Conservation (phyloP, 2,888 invertebrate genomes). For the Cheiracanthium punctorium region DNA sequence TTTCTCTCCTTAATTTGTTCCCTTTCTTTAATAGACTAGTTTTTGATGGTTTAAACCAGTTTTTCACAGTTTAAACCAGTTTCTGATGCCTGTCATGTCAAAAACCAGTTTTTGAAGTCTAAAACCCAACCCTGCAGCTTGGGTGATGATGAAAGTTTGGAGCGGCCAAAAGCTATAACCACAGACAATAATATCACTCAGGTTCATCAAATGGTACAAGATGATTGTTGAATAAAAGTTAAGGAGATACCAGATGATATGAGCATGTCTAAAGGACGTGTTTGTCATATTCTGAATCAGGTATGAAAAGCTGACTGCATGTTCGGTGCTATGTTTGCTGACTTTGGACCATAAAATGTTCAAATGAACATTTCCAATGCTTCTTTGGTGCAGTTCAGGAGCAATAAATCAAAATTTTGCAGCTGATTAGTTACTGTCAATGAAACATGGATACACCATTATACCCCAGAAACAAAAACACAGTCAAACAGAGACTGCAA, state of each 20-base stretch:
- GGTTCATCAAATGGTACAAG: not conserved
- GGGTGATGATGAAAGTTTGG: not conserved
- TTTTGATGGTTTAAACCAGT: too few species aligned
- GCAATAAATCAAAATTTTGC: not conserved
- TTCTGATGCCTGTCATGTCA: too few species aligned
- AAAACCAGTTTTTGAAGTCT: constrained; percentile 79
- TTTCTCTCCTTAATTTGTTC: not conserved
- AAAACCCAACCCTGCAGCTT: too few species aligned
- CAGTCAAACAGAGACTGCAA: not conserved
- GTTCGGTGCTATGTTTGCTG: not conserved
- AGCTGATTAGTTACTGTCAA: not conserved
- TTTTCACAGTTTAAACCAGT: too few species aligned
- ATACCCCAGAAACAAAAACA: not conserved
- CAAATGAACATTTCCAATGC: not conserved
- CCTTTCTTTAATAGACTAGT: too few species aligned
- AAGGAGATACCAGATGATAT: not conserved
- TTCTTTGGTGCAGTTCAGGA: not conserved
- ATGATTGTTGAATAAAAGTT: not conserved
- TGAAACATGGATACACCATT: not conserved
- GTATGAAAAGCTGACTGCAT: not conserved
- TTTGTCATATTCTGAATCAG: not conserved
- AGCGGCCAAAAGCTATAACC: not conserved
- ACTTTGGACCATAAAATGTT: not conserved
- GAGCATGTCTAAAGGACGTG: not conserved
- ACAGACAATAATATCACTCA: not conserved